Conservation (phyloP, 2,888 invertebrate genomes). For the Tipula unca region DNA sequence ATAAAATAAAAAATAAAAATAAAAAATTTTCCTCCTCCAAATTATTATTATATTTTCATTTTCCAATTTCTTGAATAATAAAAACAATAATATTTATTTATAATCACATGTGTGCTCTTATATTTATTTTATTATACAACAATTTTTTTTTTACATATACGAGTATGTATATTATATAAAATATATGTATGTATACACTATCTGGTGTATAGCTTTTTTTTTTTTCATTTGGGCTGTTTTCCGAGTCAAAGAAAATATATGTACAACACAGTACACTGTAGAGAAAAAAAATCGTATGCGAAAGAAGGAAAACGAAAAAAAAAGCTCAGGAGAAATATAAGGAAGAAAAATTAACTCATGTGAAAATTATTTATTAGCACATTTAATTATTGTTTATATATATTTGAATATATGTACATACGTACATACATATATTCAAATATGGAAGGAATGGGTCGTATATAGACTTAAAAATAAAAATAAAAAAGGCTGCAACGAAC, state of each 20-base stretch:
- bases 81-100: constrained; percentile 8
- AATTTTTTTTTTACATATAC: neutral
- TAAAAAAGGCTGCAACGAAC: neutral
- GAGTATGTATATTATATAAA: neutral
- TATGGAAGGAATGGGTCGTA: neutral
- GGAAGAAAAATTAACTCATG: constrained; percentile 16
- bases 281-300: neutral
- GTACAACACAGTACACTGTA: neutral
- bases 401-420: neutral
- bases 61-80: constrained; percentile 14
- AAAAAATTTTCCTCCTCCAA: neutral
- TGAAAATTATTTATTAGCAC: constrained; percentile 19
- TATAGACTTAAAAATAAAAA: neutral
- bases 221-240: neutral
- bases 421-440: neutral
- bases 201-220: neutral
- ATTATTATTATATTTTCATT: neutral
- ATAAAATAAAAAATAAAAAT: neutral
- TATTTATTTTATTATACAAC: constrained; percentile 1
- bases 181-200: neutral
- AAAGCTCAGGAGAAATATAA: neutral
- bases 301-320: neutral
- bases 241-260: neutral
- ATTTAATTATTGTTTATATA: constrained; percentile 18
- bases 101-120: constrained; percentile 8